Evolutionary conservation across 2,888 invertebrate species (phyloP).

Genomic region (Anoplius nigerrimus): DNA sequence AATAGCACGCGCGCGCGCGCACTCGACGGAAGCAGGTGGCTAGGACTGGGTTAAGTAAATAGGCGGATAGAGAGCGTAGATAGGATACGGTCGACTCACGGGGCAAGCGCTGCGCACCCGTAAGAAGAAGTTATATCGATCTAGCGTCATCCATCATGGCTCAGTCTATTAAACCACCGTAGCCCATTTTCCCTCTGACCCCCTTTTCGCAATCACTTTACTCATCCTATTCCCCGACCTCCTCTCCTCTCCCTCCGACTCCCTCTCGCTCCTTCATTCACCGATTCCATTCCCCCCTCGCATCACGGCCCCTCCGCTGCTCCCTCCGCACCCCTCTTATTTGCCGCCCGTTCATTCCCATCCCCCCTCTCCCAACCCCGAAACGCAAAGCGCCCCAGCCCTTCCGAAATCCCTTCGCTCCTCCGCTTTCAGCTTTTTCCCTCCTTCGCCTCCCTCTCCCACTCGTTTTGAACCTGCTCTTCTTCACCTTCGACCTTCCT

Average conservation of each 20-base stretch:
- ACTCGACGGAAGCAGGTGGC: conserved; percentile 36
- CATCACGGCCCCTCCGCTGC: background rate
- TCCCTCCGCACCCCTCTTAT: conserved; percentile 10
- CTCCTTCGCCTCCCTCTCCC: background rate
- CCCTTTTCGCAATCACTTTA: conserved; percentile 64
- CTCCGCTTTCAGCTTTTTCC: background rate
- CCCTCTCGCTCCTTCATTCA: background rate
- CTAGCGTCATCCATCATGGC: conserved; percentile 66
- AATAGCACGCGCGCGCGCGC: conserved; percentile 48
- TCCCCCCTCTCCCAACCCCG: conserved; percentile 17
- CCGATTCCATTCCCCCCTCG: no score
- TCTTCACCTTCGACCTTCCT: background rate
- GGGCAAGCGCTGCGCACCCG: conserved; percentile 13
- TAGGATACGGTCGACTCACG: background rate
- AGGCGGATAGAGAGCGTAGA: background rate
- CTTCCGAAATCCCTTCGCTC: conserved; percentile 14
- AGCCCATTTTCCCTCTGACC: conserved; percentile 57
- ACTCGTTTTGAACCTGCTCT: background rate
- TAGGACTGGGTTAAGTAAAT: conserved; percentile 3
- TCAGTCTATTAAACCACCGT: conserved; percentile 68
- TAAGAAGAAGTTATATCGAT: conserved; percentile 65
- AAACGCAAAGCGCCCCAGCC: background rate
- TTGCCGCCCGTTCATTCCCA: conserved; percentile 22
- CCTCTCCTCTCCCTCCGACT: conserved; percentile 14
- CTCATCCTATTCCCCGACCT: conserved; percentile 52